Conservation (phyloP, 2,888 invertebrate species). For the Chesias legatella region DNA sequence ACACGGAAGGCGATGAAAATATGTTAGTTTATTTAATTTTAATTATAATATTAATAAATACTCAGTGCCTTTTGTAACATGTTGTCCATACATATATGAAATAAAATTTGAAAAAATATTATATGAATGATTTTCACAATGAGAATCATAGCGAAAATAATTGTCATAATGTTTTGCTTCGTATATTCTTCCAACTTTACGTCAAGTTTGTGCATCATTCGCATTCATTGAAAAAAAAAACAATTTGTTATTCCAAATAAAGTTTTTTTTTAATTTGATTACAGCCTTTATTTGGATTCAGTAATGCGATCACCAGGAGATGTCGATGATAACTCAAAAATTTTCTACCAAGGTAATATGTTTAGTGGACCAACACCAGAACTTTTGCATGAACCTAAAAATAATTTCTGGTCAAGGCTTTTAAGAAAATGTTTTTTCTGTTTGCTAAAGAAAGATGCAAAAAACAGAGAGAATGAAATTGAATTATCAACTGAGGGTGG, state of each 20-base stretch:
- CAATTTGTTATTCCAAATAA: too few relatives aligned
- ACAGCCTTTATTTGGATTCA: slow-evolving; percentile 57
- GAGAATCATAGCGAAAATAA: too few relatives aligned
- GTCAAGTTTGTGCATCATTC: too few relatives aligned
- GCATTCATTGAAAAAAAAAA: too few relatives aligned
- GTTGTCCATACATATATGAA: too few relatives aligned
- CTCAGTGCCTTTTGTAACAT: too few relatives aligned
- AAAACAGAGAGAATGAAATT: slow-evolving; percentile 9
- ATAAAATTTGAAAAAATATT: too few relatives aligned
- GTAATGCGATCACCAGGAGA: slow-evolving; percentile 67
- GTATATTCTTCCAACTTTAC: too few relatives aligned
- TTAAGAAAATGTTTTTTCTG: slow-evolving; percentile 20
- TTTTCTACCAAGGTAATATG: slow-evolving; percentile 31
- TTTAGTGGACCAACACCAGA: slow-evolving; percentile 29
- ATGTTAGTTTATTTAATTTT: slow-evolving; percentile 53
- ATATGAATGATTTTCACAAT: too few relatives aligned
- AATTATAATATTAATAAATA: too few relatives aligned
- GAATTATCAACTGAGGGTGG: not conserved
- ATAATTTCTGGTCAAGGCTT: slow-evolving; percentile 17
- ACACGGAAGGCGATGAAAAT: slow-evolving; percentile 62
- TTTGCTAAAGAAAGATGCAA: slow-evolving; percentile 28
- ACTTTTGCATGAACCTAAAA: not conserved
- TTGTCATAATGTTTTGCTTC: too few relatives aligned
- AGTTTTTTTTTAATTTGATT: slow-evolving; percentile 23
- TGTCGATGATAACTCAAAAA: slow-evolving; percentile 31